Conservation (phyloP, 1,140 invertebrate species). For the Bombus sibiricus region DNA sequence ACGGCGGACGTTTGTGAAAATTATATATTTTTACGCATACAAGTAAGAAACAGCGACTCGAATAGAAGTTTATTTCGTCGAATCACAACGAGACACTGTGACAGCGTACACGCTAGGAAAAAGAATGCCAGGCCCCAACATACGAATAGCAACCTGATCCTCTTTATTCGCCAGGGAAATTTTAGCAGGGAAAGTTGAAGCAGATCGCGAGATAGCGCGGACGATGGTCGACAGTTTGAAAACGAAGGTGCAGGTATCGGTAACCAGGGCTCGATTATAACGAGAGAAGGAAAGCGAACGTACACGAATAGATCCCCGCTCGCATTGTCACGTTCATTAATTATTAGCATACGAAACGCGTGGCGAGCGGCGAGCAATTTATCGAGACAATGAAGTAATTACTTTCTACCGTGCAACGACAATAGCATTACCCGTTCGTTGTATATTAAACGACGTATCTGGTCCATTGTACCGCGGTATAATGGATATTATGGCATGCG, state of each 20-base stretch:
- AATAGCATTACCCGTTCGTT: slow-evolving; percentile 64
- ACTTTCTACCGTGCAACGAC: slow-evolving; percentile 60
- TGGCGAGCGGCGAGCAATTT: slow-evolving; percentile 61
- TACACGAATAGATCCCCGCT: not conserved
- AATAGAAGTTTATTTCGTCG: no score
- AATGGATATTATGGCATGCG: slow-evolving; percentile 68
- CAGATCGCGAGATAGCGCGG: no score
- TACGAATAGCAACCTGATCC: no score
- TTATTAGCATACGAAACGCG: slow-evolving; percentile 60
- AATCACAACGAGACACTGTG: no score
- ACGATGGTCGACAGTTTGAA: no score
- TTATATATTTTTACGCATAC: no score
- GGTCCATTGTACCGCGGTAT: slow-evolving; percentile 59
- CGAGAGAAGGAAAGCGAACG: not conserved
- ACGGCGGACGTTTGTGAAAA: not conserved
- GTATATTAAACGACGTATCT: slow-evolving; percentile 63
- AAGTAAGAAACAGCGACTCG: not conserved
- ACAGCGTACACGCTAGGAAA: no score
- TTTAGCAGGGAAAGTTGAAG: no score
- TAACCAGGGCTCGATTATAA: not conserved
- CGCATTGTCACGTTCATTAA: slow-evolving; percentile 59
- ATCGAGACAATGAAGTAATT: slow-evolving; percentile 67
- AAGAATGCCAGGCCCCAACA: no score
- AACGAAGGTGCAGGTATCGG: not conserved
- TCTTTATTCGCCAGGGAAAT: no score